These are phyloP conservation scores for Lamellibrachia columna DNA, from an alignment of 2,888 invertebrate species.

Conservation along the genomic window DNA sequence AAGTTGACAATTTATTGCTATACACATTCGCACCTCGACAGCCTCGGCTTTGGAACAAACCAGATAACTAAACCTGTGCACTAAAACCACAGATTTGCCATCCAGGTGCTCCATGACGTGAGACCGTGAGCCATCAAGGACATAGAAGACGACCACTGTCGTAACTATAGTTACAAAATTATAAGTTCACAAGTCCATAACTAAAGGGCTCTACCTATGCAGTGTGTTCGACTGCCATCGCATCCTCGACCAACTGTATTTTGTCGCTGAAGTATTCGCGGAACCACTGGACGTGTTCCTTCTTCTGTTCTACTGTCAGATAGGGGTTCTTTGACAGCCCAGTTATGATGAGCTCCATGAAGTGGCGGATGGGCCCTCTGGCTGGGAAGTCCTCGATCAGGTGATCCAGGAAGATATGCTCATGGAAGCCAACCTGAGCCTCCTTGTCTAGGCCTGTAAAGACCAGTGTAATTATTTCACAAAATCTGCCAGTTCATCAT, in stretches of 20 bases:
- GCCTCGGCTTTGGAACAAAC: background rate
- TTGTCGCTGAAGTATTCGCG: conserved; percentile 87
- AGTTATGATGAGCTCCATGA: conserved; percentile 94
- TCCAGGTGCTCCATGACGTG: background rate
- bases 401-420: conserved; percentile 91
- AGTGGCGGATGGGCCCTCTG: conserved; percentile 90
- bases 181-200: background rate
- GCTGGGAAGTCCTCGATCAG: conserved; percentile 86
- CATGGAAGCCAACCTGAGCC: conserved; percentile 80
- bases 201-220: background rate
- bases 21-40: background rate
- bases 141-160: background rate
- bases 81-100: background rate
- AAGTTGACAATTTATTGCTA: background rate
- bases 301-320: conserved; percentile 86
- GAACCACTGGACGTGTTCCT: conserved; percentile 90
- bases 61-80: background rate
- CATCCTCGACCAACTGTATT: conserved; percentile 67
- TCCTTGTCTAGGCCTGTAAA: conserved; percentile 65
- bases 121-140: background rate
- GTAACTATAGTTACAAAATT: background rate
- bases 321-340: conserved; percentile 95
- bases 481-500: background rate
- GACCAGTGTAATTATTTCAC: background rate
- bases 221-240: conserved; percentile 68